Evolutionary conservation across 2,888 invertebrate species (phyloP).

Genomic region (Acleris laterana): DNA sequence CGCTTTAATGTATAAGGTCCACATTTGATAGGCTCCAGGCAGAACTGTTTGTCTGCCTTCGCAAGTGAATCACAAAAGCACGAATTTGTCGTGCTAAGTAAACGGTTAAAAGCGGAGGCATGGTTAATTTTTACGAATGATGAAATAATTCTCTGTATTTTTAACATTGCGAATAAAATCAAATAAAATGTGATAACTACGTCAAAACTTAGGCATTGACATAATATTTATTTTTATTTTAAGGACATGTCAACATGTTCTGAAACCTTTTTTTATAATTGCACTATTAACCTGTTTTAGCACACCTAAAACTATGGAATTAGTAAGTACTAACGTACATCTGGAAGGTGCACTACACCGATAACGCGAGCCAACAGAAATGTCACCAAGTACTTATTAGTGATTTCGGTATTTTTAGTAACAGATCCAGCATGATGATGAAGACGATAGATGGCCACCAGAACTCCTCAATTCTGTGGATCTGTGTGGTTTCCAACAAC

Average conservation of each 20-base stretch:
- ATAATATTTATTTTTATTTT: not conserved
- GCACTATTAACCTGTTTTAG: no score
- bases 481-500: no score
- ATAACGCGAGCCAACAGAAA: no score
- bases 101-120: slow-evolving; percentile 24
- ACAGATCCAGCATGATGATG: no score
- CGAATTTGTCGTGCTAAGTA: slow-evolving; percentile 11
- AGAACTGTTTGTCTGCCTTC: slow-evolving; percentile 52
- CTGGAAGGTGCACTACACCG: no score
- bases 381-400: no score
- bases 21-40: slow-evolving; percentile 54
- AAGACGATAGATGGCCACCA: no score
- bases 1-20: slow-evolving; percentile 54
- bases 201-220: not conserved
- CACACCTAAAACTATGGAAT: no score
- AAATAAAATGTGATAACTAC: not conserved
- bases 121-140: slow-evolving; percentile 24
- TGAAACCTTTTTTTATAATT: no score
- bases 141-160: slow-evolving; percentile 28
- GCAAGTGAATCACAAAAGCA: slow-evolving; percentile 34
- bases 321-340: no score
- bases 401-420: no score
- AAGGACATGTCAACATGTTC: not conserved
- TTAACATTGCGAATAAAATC: not conserved
- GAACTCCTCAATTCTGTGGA: no score